Conservation (phyloP, 2,113 vertebrate species). For the Eulemur rufifrons region DNA sequence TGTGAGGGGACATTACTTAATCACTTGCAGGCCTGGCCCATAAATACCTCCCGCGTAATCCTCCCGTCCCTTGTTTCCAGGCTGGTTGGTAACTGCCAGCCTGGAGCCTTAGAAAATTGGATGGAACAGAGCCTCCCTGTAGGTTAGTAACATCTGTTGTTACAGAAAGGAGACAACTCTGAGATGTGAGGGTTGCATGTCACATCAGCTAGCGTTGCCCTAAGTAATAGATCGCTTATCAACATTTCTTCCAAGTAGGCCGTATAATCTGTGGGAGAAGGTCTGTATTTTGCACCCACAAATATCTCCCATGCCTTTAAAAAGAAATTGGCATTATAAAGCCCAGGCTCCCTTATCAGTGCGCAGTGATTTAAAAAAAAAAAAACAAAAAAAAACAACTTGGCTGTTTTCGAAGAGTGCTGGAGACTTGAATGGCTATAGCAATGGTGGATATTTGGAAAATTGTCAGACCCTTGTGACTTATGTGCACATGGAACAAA, state of each 20-base stretch:
- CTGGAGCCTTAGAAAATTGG: neutral
- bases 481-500: neutral
- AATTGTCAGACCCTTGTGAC: neutral
- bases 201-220: neutral
- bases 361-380: neutral
- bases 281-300: neutral
- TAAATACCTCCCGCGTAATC: neutral
- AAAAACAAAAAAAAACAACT: neutral
- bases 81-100: neutral
- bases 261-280: neutral
- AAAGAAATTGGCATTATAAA: neutral
- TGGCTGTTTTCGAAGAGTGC: neutral
- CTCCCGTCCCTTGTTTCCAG: neutral
- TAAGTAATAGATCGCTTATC: neutral
- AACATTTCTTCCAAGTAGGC: neutral
- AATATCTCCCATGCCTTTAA: neutral
- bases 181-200: neutral
- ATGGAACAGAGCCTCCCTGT: neutral
- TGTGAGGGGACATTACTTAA: neutral
- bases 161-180: neutral
- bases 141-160: neutral
- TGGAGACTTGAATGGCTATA: neutral
- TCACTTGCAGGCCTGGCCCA: neutral
- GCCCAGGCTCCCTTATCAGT: neutral
- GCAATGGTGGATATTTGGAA: neutral